phyloP scores from a whole-genome alignment of 2,113 vertebrate genomes.

The Colinus virginianus region DNA sequence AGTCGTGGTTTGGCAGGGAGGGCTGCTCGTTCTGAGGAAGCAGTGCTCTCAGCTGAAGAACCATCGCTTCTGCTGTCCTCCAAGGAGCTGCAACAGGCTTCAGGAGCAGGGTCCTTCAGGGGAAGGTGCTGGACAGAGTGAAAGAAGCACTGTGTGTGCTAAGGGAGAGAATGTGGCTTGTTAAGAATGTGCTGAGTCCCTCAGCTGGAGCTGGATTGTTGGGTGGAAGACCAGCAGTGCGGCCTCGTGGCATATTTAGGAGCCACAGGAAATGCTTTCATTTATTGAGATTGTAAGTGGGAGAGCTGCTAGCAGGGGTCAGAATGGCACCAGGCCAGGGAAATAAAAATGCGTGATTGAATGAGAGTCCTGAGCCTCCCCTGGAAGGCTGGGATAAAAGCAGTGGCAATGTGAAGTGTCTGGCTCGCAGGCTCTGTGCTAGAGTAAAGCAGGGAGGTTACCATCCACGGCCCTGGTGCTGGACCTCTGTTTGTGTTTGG shows the following conservation, averaged over 20 bases:
- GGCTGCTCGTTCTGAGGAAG: not conserved
- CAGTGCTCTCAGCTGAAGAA: not conserved
- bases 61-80: not conserved
- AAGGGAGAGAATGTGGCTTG: not conserved
- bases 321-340: not conserved
- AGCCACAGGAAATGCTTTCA: not conserved
- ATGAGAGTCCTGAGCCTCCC: not conserved
- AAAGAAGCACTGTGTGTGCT: not conserved
- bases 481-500: not conserved
- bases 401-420: not conserved
- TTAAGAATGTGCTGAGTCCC: not conserved
- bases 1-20: not conserved
- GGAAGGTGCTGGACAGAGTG: not conserved
- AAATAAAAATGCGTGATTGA: not conserved
- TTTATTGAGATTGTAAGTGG: not conserved
- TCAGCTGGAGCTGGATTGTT: not conserved
- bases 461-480: not conserved
- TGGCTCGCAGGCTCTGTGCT: not conserved
- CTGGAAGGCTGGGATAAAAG: not conserved
- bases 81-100: not conserved
- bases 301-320: not conserved
- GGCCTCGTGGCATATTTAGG: fast-evolving
- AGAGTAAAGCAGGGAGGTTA: not conserved
- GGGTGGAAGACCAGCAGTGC: not conserved
- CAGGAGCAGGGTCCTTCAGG: not conserved